phyloP scores from a whole-genome alignment of 2,113 vertebrate species.

The Plotosus lineatus region DNA sequence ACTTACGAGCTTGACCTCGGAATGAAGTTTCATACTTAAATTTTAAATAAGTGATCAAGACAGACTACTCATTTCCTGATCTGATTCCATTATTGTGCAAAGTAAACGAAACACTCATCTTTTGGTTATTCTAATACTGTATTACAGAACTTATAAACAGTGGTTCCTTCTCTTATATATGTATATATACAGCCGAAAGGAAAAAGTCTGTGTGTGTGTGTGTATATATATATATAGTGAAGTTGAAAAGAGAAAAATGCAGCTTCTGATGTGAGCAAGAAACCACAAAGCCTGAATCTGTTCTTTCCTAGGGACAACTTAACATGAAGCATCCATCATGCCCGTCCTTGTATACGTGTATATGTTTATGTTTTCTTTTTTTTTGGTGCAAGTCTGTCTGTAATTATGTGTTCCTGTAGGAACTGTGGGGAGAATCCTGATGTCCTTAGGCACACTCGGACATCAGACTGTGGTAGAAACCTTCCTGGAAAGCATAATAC shows the following conservation, averaged over 20 bases:
- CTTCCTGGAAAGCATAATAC: slow-evolving; percentile 73
- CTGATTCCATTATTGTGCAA: not conserved
- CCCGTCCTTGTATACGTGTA: not conserved
- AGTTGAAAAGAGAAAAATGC: not conserved
- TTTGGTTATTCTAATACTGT: not conserved
- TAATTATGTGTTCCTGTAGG: slow-evolving; percentile 64
- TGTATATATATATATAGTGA: too few species aligned
- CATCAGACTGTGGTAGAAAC: slow-evolving; percentile 60
- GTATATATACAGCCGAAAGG: too few species aligned
- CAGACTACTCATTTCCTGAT: not conserved
- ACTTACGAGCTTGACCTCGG: too few species aligned
- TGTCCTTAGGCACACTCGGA: slow-evolving; percentile 55
- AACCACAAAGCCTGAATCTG: not conserved
- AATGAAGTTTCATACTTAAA: too few species aligned
- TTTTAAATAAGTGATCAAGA: not conserved
- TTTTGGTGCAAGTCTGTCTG: not conserved
- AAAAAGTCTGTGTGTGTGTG: too few species aligned
- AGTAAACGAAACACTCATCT: not conserved
- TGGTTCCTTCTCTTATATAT: not conserved
- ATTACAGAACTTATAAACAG: not conserved
- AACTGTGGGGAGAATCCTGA: slow-evolving; percentile 69
- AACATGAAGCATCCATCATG: not conserved
- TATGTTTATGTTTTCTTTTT: too few species aligned
- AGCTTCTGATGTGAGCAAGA: not conserved
- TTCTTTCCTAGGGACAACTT: not conserved